Evolutionary conservation across 2,797 vertebrate genomes (phyloP), one percentile per base, ranked within the genome.

Genomic region (Caiman crocodilus): DNA sequence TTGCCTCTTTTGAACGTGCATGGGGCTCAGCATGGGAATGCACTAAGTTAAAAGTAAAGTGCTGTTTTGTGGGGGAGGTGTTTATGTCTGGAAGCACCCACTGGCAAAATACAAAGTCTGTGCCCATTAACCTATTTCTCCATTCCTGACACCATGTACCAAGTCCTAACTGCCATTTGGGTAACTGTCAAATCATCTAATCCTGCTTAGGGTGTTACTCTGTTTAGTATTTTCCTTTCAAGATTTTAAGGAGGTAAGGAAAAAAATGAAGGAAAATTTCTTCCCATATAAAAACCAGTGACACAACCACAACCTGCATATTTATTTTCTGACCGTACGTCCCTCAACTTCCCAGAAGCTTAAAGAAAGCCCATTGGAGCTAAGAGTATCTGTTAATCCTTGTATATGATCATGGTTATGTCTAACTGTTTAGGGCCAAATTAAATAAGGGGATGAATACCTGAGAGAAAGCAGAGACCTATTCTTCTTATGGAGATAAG

Each of bases 131-230:
- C 9, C 30, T 32, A 20, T 32, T 30, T 67, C 42, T 75, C 57
- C 30, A 2, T 2, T 42, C 35, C 61, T 82, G 0, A 6, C 2
- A 30, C 14, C n/a, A 16, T 28, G 42, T 50, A 30, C 14, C n/a
- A 16, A 16, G 42, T 50, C 14, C 25, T 25, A 32, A 25, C 26
- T 28, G 6, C 28, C 26, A 9, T 20, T 32, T 30, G 30, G 65
- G n/a, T 18, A 67, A 30, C 65, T 30, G 13, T 23, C 5, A 6
- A 21, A 69, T 67, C 30, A 67, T 67, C 16, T 32, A 18, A 67
- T 32, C 17, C 26, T 67, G 65, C 9, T 67, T 18, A 67, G 65
- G 17, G 42, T 65, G 16, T 10, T 30, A 67, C 30, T 18, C 64
- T n/a, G 11, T 16, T 67, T 67, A 67, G 18, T 20, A 67, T 67